Evolutionary conservation across 2,797 vertebrate species (phyloP).

Genomic region (Pseudochirops corinnae): DNA sequence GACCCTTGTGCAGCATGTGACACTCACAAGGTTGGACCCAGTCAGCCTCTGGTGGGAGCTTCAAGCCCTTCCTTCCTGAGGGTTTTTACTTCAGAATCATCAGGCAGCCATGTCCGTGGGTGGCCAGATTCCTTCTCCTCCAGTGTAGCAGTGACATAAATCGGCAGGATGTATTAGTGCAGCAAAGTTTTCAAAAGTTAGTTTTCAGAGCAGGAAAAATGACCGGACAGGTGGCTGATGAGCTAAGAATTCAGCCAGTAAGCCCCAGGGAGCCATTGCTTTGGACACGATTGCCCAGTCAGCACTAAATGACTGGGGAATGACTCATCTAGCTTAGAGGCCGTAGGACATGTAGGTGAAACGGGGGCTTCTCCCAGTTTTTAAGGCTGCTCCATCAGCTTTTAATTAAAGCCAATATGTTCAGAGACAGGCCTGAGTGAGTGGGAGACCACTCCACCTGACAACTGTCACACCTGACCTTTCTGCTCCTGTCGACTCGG

Average conservation of each 20-base stretch:
- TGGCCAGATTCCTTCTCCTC: background rate
- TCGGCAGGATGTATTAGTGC: no score
- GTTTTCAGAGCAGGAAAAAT: background rate
- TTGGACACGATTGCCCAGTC: background rate
- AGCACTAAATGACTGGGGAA: no score
- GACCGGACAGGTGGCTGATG: background rate
- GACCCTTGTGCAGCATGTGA: background rate
- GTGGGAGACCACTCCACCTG: background rate
- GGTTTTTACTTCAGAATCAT: background rate
- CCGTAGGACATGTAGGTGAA: background rate
- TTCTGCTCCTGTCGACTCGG: background rate
- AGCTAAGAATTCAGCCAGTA: no score
- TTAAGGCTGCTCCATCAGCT: conserved; percentile 1
- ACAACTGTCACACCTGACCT: background rate
- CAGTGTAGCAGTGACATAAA: background rate
- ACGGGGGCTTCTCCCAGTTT: background rate
- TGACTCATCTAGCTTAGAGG: background rate
- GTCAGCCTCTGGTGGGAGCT: background rate
- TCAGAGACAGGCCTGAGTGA: background rate
- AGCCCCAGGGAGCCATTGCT: background rate
- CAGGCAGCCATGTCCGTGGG: background rate
- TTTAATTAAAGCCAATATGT: background rate
- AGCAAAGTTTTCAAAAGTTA: background rate
- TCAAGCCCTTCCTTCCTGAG: background rate
- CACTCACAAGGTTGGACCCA: background rate